phyloP scores from a whole-genome alignment of 2,113 vertebrate species.

The Galeopterus variegatus region DNA sequence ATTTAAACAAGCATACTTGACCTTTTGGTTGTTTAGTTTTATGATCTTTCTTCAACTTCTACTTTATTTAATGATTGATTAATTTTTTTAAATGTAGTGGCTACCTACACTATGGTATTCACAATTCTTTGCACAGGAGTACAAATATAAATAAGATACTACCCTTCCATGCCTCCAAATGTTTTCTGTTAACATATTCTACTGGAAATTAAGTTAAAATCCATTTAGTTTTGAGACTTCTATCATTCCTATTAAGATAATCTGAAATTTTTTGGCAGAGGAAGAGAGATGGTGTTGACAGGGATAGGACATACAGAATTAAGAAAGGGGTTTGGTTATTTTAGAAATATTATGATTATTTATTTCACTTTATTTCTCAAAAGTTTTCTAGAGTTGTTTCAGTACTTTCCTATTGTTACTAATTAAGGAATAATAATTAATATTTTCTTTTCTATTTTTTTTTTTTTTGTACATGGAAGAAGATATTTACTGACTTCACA shows the following conservation, averaged over 20 bases:
- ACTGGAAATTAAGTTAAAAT: background rate
- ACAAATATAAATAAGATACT: background rate
- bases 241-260: background rate
- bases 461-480: background rate
- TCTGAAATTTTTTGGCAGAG: background rate
- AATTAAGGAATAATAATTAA: background rate
- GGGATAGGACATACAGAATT: background rate
- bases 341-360: slow-evolving; percentile 20
- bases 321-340: background rate
- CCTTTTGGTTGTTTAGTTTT: background rate
- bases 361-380: slow-evolving; percentile 38
- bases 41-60: background rate
- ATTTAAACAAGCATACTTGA: background rate
- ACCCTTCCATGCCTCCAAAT: background rate
- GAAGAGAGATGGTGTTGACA: background rate
- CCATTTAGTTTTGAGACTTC: background rate
- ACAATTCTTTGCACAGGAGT: background rate
- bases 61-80: slow-evolving; percentile 28
- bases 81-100: background rate
- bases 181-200: background rate
- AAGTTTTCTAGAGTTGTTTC: background rate
- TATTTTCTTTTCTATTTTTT: background rate
- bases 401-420: background rate
- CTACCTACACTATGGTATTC: background rate
- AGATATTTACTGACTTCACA: background rate